phyloP scores from a whole-genome alignment of 2,797 vertebrate species.

The Cirrhinus mrigala region DNA sequence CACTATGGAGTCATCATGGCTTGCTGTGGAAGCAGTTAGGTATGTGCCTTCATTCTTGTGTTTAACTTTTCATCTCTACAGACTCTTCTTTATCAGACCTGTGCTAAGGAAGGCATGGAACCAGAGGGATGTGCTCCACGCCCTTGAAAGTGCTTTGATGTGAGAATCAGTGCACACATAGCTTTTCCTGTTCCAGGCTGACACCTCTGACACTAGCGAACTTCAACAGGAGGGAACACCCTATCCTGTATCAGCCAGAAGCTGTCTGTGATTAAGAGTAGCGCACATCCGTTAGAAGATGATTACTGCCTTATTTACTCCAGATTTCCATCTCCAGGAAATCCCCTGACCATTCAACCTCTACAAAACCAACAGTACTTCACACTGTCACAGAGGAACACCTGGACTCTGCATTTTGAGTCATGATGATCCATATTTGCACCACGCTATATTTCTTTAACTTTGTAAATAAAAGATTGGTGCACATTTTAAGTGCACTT shows the following conservation, averaged over 20 bases:
- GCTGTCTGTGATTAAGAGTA: slow-evolving; percentile 17
- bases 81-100: neutral
- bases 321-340: slow-evolving; percentile 21
- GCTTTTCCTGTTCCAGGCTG: slow-evolving; percentile 9
- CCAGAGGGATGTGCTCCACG: neutral
- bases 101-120: neutral
- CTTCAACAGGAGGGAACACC: slow-evolving; percentile 30
- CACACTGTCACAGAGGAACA: neutral
- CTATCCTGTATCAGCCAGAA: slow-evolving; percentile 39
- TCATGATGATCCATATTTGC: neutral
- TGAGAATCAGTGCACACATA: neutral
- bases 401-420: neutral
- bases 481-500: neutral
- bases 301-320: slow-evolving; percentile 18
- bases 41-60: neutral
- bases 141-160: slow-evolving; percentile 3
- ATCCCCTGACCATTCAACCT: slow-evolving; percentile 20
- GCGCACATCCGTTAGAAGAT: neutral
- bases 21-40: neutral
- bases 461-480: neutral
- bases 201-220: slow-evolving; percentile 20
- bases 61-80: neutral
- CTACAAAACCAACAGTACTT: neutral
- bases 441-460: neutral
- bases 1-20: neutral